Evolutionary conservation across 2,797 vertebrate species (phyloP), one percentile per base, ranked within the genome.

Genomic region (Amblyopsis hoosieri): DNA sequence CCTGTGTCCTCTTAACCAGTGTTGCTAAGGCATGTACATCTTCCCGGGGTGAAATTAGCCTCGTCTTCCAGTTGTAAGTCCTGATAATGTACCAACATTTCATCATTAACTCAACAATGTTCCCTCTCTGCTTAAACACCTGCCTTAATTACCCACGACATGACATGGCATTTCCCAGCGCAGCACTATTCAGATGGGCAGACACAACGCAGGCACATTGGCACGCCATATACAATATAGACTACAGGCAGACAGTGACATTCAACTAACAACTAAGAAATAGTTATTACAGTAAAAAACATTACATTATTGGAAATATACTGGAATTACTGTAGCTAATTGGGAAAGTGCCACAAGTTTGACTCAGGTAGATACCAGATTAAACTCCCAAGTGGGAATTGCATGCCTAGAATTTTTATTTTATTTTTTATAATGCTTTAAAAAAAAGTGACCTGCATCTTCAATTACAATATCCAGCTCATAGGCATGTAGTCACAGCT

Each of bases 401-500:
- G 23, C 23, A 23, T 23, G 50, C 23, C 6, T 19, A 6, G 10
- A 8, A 6, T 50, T 13, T 6, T 14, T n/a, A 6, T 4, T 29
- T n/a, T 12, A 29, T 29, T 14, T 59, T 67, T 52, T 23, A 52
- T 54, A 60, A 65, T 63, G 69, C 57, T 45, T 67, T 61, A 69
- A n/a, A 63, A 78, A 70, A 48, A 48, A 48, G 47, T 12, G 66
- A 23, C 52, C 53, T 13, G 66, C 79, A 74, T 80, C 78, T 69
- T 72, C 66, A 45, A 47, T 71, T 45, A 65, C 60, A 65, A 74
- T 52, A 54, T 66, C 75, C 80, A 76, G 74, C 80, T 82, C 80
- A 85, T 77, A 78, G 67, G 69, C 84, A 77, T 74, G 73, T 65
- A 56, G 76, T 63, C 83, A 82, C 88, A 85, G 83, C 85, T 90